Evolutionary conservation across 2,797 vertebrate species (phyloP).

Genomic region (Anableps anableps): DNA sequence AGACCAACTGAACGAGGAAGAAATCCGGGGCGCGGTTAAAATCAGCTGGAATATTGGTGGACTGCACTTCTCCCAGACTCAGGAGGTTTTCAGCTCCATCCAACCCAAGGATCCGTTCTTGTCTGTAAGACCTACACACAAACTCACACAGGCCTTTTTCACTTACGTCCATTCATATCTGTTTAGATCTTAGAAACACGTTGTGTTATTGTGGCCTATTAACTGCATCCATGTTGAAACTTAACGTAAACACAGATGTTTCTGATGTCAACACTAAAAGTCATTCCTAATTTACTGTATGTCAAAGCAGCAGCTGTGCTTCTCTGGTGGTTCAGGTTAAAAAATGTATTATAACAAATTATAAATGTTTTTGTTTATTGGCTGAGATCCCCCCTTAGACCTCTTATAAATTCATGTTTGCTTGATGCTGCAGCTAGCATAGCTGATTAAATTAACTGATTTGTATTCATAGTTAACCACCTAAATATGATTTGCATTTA

Average conservation of each 20-base stretch:
- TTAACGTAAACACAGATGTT: not conserved
- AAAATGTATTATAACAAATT: not conserved
- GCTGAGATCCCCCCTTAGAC: not conserved
- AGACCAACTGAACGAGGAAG: slow-evolving; percentile 74
- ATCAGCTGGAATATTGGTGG: slow-evolving; percentile 92
- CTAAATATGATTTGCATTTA: not conserved
- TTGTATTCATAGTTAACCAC: not conserved
- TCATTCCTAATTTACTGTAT: not conserved
- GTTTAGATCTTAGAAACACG: not conserved
- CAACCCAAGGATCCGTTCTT: slow-evolving; percentile 80
- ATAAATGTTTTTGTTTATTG: not conserved
- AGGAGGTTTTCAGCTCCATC: slow-evolving; percentile 83
- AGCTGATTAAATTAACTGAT: not conserved
- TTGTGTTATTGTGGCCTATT: not conserved
- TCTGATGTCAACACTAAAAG: not conserved
- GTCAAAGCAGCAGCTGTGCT: not conserved
- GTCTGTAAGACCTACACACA: slow-evolving; percentile 45
- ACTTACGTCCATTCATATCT: not conserved
- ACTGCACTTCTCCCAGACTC: slow-evolving; percentile 91
- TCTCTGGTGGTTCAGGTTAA: not conserved
- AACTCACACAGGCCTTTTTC: not conserved
- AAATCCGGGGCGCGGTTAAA: slow-evolving; percentile 80
- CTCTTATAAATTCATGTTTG: not conserved
- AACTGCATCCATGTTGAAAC: not conserved
- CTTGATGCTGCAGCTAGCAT: not conserved